Evolutionary conservation across 1,140 invertebrate species (phyloP).

Genomic region (Drosophila serrata): DNA sequence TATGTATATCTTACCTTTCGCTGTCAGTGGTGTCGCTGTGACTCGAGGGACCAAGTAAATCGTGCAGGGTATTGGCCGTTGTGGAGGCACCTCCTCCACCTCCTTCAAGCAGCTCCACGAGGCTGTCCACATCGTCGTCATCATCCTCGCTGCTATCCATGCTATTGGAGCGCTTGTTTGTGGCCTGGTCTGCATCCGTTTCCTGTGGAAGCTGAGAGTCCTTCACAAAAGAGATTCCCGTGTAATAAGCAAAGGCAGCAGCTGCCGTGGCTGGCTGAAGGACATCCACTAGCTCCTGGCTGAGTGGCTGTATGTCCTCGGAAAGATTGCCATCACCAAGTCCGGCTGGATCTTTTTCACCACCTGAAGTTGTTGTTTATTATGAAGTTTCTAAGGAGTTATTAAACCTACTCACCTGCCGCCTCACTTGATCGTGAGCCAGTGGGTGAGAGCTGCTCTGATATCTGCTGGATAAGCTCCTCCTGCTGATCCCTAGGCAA

Average conservation of each 20-base stretch:
- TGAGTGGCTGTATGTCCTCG: constrained; percentile 63
- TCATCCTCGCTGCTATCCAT: constrained; percentile 71
- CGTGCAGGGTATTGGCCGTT: constrained; percentile 56
- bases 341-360: not conserved
- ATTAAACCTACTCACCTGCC: not conserved
- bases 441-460: constrained; percentile 67
- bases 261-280: constrained; percentile 69
- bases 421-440: constrained; percentile 41
- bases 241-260: constrained; percentile 80
- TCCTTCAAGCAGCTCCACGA: constrained; percentile 54
- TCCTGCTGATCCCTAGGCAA: constrained; percentile 70
- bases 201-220: constrained; percentile 54
- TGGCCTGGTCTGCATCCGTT: constrained; percentile 18
- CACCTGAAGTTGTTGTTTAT: not conserved
- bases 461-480: constrained; percentile 73
- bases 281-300: constrained; percentile 72
- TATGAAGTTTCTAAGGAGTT: not conserved
- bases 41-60: constrained; percentile 50
- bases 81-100: constrained; percentile 38
- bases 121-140: constrained; percentile 68
- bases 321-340: constrained; percentile 9
- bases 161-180: constrained; percentile 48
- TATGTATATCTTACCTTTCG: constrained; percentile 57
- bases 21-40: constrained; percentile 60
- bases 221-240: constrained; percentile 78